Evolutionary conservation across 1,140 invertebrate species (phyloP).

Genomic region (Macrobrachium rosenbergii): DNA sequence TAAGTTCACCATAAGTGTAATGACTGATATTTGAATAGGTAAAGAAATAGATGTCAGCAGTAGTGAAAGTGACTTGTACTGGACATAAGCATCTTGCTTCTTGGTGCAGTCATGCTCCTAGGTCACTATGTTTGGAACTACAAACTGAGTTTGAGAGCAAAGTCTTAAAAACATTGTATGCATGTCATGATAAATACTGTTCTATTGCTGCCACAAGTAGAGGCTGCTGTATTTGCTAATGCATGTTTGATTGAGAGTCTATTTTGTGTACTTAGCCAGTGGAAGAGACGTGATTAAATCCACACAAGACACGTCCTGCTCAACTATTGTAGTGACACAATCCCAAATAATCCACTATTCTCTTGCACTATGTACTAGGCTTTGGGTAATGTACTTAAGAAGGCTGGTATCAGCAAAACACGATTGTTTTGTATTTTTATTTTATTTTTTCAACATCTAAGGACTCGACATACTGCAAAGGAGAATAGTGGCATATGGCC

Average conservation of each 20-base stretch:
- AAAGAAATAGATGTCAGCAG: not conserved
- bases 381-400: not conserved
- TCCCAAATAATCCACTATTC: not conserved
- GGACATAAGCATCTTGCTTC: too few relatives aligned
- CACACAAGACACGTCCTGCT: slow-evolving; percentile 37
- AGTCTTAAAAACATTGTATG: not conserved
- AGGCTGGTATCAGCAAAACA: not conserved
- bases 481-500: too few relatives aligned
- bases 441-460: too few relatives aligned
- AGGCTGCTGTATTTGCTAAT: not conserved
- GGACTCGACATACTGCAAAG: too few relatives aligned
- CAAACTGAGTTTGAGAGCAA: too few relatives aligned
- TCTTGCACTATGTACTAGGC: not conserved
- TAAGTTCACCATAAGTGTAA: slow-evolving; percentile 44
- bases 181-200: not conserved
- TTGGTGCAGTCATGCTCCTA: too few relatives aligned
- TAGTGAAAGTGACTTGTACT: not conserved
- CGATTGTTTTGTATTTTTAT: too few relatives aligned
- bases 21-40: not conserved
- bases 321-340: slow-evolving; percentile 38
- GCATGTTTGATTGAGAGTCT: slow-evolving; percentile 37
- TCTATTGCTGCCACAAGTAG: not conserved
- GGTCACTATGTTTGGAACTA: too few relatives aligned
- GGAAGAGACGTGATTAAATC: slow-evolving; percentile 32
- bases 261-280: slow-evolving; percentile 58